phyloP scores from a whole-genome alignment of 2,797 vertebrate genomes.

The Champsocephalus esox region DNA sequence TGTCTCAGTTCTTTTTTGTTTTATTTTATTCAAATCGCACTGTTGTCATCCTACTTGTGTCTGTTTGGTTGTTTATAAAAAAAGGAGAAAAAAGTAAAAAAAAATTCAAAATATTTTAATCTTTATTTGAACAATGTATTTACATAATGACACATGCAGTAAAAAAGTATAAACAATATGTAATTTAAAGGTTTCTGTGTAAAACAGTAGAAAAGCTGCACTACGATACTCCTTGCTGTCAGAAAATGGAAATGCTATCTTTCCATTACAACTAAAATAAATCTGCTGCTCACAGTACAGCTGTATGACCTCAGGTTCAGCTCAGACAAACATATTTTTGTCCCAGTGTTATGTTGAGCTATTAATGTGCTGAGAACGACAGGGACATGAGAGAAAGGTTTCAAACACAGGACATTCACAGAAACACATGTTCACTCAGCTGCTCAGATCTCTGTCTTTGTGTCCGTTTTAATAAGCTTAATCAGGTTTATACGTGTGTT shows the following conservation, averaged over 20 bases:
- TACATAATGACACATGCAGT: conserved; percentile 11
- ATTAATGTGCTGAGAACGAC: not conserved
- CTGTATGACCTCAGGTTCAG: not conserved
- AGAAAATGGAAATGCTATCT: not conserved
- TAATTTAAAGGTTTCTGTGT: not conserved
- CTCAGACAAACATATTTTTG: not conserved
- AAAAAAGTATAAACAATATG: not conserved
- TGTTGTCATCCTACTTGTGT: too few relatives aligned
- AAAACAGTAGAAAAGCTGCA: not conserved
- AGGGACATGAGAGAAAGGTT: not conserved
- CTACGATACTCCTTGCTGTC: too few relatives aligned
- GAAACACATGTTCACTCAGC: not conserved
- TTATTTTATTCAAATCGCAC: too few relatives aligned
- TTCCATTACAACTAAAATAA: not conserved
- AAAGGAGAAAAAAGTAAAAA: too few relatives aligned
- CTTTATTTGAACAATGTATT: not conserved
- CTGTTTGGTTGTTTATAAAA: too few relatives aligned
- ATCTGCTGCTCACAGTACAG: not conserved
- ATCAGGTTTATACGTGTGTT: not conserved
- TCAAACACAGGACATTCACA: not conserved
- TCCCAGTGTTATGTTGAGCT: not conserved
- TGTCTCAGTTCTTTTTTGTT: too few relatives aligned
- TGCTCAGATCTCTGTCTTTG: not conserved
- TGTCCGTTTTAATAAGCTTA: not conserved
- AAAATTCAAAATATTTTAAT: conserved; percentile 23